Base-by-base conservation (phyloP, 2,113 vertebrate species). In the Physeter macrocephalus region DNA sequence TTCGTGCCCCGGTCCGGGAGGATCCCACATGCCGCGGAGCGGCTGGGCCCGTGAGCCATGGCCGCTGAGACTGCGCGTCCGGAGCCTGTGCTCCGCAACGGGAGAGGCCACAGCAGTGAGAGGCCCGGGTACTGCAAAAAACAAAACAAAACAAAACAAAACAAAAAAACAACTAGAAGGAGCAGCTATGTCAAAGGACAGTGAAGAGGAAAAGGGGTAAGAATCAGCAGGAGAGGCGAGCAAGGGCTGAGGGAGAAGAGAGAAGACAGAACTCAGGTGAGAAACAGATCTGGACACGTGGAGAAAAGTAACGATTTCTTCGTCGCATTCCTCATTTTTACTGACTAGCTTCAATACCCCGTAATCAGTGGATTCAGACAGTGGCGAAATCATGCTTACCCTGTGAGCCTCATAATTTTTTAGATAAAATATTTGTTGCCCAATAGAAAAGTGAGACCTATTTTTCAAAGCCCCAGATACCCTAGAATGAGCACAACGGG, bases 361-460 rank as follows among this genome's bases (percentile, higher is more conserved):
- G 74, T 96, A 90, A 96, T 80, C 94, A 87, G 92, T 83, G 93
- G 98, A 88, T 83, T 97, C 87, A 96, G 75, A 86, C 23, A n/a
- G 62, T 41, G 66, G 41, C 2, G 41, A 93, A 87, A 0, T 93
- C 72, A 61, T 52, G 74, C 54, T 96, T 97, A 91, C 29, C 85
- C 67, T 94, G 78, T 34, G 83, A 98, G 96, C 52, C 94, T 93
- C 94, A 41, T 82, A 74, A 41, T 96, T 96, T 98, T 96, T 98
- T 74, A 95, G 91, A 57, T 96, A 85, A 97, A 97, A 96, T 57
- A 90, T 97, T 96, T 98, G 91, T 98, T 94, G 93, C n/a, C 0
- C 67, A 81, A 89, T 69, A 96, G 95, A 84, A 97, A 98, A 97
- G 96, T 61, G 89, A 96, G 96, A 94, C 59, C 54, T 18, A 13